phyloP scores from a whole-genome alignment of 2,113 vertebrate species.

The Engystomops pustulosus region DNA sequence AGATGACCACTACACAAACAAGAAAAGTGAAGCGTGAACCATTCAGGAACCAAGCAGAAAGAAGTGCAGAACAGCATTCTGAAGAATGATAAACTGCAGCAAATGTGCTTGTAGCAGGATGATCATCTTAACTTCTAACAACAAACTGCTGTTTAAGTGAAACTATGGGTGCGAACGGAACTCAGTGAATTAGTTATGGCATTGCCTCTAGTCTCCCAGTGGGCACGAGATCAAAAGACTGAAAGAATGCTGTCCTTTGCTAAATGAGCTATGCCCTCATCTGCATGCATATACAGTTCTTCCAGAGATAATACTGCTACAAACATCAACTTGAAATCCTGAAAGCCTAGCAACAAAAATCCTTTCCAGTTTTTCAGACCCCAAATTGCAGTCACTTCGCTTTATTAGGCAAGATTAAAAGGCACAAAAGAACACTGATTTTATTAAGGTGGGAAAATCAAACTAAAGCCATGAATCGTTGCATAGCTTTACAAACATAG shows the following conservation, averaged over 20 bases:
- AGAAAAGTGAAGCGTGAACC: background rate
- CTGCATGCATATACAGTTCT: slow-evolving; percentile 49
- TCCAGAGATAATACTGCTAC: slow-evolving; percentile 49
- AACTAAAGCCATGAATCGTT: slow-evolving; percentile 15
- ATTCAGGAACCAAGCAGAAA: slow-evolving; percentile 9
- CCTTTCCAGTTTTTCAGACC: background rate
- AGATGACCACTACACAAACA: background rate
- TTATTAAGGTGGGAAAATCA: slow-evolving; percentile 35
- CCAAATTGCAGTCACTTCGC: slow-evolving; percentile 13
- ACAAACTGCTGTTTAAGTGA: slow-evolving; percentile 39
- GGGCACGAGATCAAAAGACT: slow-evolving; percentile 53
- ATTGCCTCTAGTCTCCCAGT: slow-evolving; percentile 40
- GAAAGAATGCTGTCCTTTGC: slow-evolving; percentile 46
- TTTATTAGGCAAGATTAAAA: slow-evolving; percentile 34
- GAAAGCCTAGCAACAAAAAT: slow-evolving; percentile 38
- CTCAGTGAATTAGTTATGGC: slow-evolving; percentile 42
- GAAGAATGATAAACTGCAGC: slow-evolving; percentile 14
- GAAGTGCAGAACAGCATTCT: background rate
- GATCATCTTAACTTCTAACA: slow-evolving; percentile 5
- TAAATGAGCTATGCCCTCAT: slow-evolving; percentile 52
- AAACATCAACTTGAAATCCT: slow-evolving; percentile 37
- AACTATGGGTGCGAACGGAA: slow-evolving; percentile 33
- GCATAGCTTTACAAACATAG: background rate
- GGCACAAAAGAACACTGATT: slow-evolving; percentile 17
- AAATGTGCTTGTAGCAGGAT: slow-evolving; percentile 20